Evolutionary conservation across 2,113 vertebrate species (phyloP), one percentile per base, ranked within the genome.

Genomic region (Parus major): DNA sequence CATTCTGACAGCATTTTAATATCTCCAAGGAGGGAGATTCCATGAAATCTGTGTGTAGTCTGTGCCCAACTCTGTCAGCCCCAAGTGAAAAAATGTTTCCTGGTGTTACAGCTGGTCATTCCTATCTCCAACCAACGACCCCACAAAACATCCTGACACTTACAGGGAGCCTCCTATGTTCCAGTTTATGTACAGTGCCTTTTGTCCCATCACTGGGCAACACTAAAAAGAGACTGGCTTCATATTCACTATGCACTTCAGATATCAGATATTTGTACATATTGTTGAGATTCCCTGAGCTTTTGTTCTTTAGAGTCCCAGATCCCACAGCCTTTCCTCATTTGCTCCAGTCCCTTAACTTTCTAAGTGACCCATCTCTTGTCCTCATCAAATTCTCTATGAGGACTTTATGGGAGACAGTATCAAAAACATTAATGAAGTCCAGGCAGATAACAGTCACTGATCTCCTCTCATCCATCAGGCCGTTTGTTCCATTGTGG

Each of bases 171-270:
- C 1, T 59, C 24, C 4, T 55, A 24, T 36, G 27, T 42, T 36
- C 27, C 3, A 18, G 7, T 31, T 64, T n/a, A 9, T 55, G 41
- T 14, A 19, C 15, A 44, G 9, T 24, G 20, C 5, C 9, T 63
- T n/a, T 47, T 63, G 20, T 53, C 18, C 24, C 14, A 52, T 69
- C 8, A 66, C 9, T 31, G 7, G 6, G 4, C 3, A 87, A 29
- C 57, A 57, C 8, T 18, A 31, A 42, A 81, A 76, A 10, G 9
- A 82, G 2, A 6, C 5, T 49, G 24, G 5, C 4, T 75, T 35
- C 0, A 0, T 35, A 3, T 12, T 42, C 8, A 2, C 28, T 24
- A 56, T 12, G 75, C 5, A 9, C 6, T 64, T 2, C 10, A 47
- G n/a, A 33, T 65, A 9, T 47, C 35, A 82, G 29, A 17, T 68